These are phyloP conservation scores for Microplitis manilae DNA, from an alignment of 2,888 invertebrate genomes.

Conservation along the genomic window DNA sequence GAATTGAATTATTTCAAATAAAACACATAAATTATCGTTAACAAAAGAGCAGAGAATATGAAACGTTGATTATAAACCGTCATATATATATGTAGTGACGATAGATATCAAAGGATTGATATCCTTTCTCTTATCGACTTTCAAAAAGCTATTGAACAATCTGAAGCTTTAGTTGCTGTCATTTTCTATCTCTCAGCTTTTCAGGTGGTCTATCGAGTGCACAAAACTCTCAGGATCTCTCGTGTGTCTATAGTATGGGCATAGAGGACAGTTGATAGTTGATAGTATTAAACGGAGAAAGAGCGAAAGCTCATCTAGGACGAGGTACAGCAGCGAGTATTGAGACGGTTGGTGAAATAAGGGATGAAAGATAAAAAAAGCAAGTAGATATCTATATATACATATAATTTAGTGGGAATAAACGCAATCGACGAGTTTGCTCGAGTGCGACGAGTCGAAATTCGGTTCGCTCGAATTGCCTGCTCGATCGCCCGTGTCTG, in stretches of 20 bases:
- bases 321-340: background rate
- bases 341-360: constrained; percentile 10
- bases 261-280: background rate
- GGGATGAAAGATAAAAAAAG: background rate
- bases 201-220: background rate
- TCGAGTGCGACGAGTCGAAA: constrained; percentile 28
- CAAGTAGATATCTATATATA: constrained; percentile 44
- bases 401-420: constrained; percentile 44
- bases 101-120: background rate
- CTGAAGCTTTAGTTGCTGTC: background rate
- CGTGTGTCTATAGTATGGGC: background rate
- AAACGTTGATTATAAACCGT: background rate
- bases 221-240: background rate
- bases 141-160: background rate
- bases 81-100: background rate
- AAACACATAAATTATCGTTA: background rate
- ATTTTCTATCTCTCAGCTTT: background rate
- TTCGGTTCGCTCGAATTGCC: constrained; percentile 34
- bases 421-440: constrained; percentile 8
- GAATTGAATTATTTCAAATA: too few species aligned
- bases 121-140: background rate
- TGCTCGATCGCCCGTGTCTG: constrained; percentile 41
- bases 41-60: background rate
- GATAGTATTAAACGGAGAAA: background rate
- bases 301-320: background rate